Percentiles rank a stretch among this genome's conserved stretches.
These are phyloP conservation scores for Upupa epops DNA, from an alignment of 2,113 vertebrate species.

Conservation along the genomic window DNA sequence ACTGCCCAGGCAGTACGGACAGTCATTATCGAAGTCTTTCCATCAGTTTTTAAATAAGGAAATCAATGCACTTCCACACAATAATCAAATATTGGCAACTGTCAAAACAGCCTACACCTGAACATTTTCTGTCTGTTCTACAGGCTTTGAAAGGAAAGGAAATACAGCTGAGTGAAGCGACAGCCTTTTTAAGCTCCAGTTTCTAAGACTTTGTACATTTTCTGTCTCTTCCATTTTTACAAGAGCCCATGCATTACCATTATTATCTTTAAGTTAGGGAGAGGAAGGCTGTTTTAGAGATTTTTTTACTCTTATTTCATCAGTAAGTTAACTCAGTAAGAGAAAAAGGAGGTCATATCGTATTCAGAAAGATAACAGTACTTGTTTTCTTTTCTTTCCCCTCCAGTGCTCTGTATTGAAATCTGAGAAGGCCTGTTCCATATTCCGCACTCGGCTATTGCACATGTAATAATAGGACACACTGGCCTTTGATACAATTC, in stretches of 20 bases:
- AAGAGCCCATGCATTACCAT: background rate
- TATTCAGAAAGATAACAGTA: slow-evolving; percentile 23
- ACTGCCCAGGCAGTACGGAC: background rate
- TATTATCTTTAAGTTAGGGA: background rate
- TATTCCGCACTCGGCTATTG: slow-evolving; percentile 43
- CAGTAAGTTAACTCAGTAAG: slow-evolving; percentile 22
- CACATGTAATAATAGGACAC: slow-evolving; percentile 63
- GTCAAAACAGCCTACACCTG: too few relatives aligned
- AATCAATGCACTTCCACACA: background rate
- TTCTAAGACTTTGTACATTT: background rate
- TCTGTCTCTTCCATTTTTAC: background rate
- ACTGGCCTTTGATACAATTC: slow-evolving; percentile 70
- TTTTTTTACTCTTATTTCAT: background rate
- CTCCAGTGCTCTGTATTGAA: slow-evolving; percentile 40
- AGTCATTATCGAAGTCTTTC: background rate
- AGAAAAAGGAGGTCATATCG: slow-evolving; percentile 44
- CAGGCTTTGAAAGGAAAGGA: background rate
- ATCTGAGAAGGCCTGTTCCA: slow-evolving; percentile 59
- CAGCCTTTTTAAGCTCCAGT: background rate
- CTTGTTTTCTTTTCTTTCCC: slow-evolving; percentile 53
- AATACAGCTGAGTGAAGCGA: background rate
- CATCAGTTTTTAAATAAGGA: background rate
- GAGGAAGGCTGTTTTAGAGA: background rate
- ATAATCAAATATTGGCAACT: background rate
- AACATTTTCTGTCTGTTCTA: background rate